Evolutionary conservation across 2,113 vertebrate genomes (phyloP).

Genomic region (Mormyrus iriodes): DNA sequence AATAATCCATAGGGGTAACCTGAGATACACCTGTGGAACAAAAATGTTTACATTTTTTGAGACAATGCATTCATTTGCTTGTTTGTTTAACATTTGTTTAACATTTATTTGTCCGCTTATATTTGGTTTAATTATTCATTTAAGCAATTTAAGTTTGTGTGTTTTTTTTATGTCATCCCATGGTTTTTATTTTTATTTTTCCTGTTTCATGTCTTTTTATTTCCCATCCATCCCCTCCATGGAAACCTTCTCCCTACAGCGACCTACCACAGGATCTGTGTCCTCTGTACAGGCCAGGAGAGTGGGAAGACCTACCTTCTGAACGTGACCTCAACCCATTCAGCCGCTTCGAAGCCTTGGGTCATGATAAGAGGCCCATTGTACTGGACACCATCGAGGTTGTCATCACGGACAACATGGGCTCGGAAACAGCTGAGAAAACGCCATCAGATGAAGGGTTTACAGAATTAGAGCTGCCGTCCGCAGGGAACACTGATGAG

Average conservation of each 20-base stretch:
- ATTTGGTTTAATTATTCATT: not conserved
- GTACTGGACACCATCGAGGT: conserved; percentile 52
- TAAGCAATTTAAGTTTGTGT: conserved; percentile 28
- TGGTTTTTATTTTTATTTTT: conserved; percentile 39
- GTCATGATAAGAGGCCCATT: conserved; percentile 68
- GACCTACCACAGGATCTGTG: conserved; percentile 98
- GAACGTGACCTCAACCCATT: conserved; percentile 92
- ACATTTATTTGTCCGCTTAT: not conserved
- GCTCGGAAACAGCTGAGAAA: conserved; percentile 44
- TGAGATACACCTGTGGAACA: not conserved
- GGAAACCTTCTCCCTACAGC: conserved; percentile 70
- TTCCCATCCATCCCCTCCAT: conserved; percentile 60
- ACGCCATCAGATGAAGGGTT: conserved; percentile 67
- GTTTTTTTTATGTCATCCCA: conserved; percentile 25
- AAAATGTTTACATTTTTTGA: not conserved
- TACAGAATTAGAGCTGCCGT: conserved; percentile 58
- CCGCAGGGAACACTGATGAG: conserved; percentile 13
- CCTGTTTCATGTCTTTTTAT: conserved; percentile 66
- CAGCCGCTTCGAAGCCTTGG: conserved; percentile 84
- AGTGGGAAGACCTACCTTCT: conserved; percentile 93
- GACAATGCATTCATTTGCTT: not conserved
- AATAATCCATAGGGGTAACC: not conserved
- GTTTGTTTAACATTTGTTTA: not conserved
- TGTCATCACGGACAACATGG: conserved; percentile 29
- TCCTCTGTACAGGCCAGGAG: conserved; percentile 99